These are phyloP conservation scores for Latrodectus elegans DNA, from an alignment of 2,888 invertebrate genomes.

Conservation along the genomic window DNA sequence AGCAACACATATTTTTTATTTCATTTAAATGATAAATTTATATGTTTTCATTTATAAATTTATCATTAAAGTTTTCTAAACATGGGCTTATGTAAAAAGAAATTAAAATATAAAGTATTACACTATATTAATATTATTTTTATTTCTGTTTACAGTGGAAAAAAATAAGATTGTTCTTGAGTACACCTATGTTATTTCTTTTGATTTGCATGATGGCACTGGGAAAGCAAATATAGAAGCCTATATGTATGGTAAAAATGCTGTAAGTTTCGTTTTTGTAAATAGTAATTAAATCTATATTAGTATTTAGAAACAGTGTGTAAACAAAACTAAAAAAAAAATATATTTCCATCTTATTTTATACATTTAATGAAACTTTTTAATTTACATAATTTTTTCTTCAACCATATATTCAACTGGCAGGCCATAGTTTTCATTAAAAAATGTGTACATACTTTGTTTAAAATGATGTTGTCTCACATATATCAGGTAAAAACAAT, in stretches of 20 bases:
- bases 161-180: constrained; percentile 33
- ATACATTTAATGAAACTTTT: neutral
- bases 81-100: neutral
- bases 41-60: neutral
- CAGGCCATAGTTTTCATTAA: too few species aligned
- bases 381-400: too few species aligned
- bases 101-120: neutral
- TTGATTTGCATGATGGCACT: constrained; percentile 64
- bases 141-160: constrained; percentile 13
- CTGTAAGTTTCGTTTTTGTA: constrained; percentile 35
- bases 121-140: neutral
- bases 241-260: constrained; percentile 49
- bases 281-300: too few species aligned
- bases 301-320: too few species aligned
- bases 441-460: too few species aligned
- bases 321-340: too few species aligned
- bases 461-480: too few species aligned
- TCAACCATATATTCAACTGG: too few species aligned
- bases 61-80: neutral
- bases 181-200: constrained; percentile 52
- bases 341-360: neutral
- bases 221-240: constrained; percentile 40
- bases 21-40: neutral
- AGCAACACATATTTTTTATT: neutral
- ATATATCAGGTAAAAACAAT: too few species aligned